Evolutionary conservation across 2,888 invertebrate species (phyloP).

Genomic region (Seladonia tumulorum): DNA sequence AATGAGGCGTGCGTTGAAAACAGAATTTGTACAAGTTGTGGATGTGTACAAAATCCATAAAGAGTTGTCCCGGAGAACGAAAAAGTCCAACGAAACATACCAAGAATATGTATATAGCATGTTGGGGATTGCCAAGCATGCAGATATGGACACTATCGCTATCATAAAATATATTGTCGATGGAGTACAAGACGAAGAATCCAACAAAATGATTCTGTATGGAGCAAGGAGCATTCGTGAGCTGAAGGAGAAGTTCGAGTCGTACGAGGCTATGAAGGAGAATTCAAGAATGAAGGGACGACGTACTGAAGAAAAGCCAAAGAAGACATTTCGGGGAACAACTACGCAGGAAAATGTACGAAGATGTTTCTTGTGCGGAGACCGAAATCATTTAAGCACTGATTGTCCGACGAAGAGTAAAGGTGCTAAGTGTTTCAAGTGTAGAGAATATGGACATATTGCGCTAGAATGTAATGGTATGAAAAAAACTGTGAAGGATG

Average conservation of each 20-base stretch:
- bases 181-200: conserved; percentile 46
- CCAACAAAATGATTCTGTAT: conserved; percentile 45
- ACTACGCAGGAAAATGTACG: no score
- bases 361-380: no score
- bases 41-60: conserved; percentile 14
- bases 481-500: no score
- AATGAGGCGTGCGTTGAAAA: no score
- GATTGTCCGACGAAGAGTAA: no score
- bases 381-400: no score
- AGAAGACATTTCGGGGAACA: no score
- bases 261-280: conserved; percentile 35
- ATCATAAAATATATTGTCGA: conserved; percentile 55
- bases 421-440: no score
- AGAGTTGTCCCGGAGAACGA: neutral
- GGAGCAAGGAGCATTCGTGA: conserved; percentile 47
- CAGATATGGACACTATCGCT: conserved; percentile 39
- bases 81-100: conserved; percentile 2
- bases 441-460: no score
- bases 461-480: no score
- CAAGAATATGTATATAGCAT: conserved; percentile 22
- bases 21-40: no score
- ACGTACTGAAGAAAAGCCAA: no score
- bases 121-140: conserved; percentile 30
- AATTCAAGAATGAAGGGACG: conserved; percentile 39
- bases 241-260: conserved; percentile 48